Evolutionary conservation across 2,888 invertebrate species (phyloP).

Genomic region (Parelbella ahira): DNA sequence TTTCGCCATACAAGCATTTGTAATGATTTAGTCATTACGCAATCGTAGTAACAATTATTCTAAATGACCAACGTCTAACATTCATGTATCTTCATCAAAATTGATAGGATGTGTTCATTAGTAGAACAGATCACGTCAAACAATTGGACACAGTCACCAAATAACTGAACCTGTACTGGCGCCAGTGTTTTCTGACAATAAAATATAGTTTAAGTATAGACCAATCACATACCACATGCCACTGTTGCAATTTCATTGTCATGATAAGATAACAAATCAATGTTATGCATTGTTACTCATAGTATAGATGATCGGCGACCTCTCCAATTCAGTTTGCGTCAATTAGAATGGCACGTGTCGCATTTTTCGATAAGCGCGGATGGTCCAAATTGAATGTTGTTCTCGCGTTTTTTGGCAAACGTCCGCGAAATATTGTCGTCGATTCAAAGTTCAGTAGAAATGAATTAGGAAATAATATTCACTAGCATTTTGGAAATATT

Average conservation of each 20-base stretch:
- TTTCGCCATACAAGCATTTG: no score
- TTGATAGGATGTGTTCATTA: no score
- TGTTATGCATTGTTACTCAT: not conserved
- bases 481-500: not conserved
- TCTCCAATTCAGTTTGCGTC: constrained; percentile 20
- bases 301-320: not conserved
- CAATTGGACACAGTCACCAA: not conserved
- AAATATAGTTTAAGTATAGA: not conserved
- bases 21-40: no score
- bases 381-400: constrained; percentile 2
- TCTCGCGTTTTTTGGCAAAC: constrained; percentile 15
- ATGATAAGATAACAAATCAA: no score
- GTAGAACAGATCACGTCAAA: no score
- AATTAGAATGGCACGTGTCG: constrained; percentile 13
- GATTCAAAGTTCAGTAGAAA: constrained; percentile 2
- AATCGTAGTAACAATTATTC: no score
- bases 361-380: constrained; percentile 11
- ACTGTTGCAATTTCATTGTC: no score
- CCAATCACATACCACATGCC: no score
- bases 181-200: constrained; percentile 11
- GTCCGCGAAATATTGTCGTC: constrained; percentile 12
- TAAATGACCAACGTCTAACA: no score
- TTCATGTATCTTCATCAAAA: no score
- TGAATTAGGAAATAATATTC: constrained; percentile 1
- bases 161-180: constrained; percentile 1